These are phyloP conservation scores for Shargacucullia verbasci DNA, from an alignment of 2,888 invertebrate genomes.

Conservation along the genomic window DNA sequence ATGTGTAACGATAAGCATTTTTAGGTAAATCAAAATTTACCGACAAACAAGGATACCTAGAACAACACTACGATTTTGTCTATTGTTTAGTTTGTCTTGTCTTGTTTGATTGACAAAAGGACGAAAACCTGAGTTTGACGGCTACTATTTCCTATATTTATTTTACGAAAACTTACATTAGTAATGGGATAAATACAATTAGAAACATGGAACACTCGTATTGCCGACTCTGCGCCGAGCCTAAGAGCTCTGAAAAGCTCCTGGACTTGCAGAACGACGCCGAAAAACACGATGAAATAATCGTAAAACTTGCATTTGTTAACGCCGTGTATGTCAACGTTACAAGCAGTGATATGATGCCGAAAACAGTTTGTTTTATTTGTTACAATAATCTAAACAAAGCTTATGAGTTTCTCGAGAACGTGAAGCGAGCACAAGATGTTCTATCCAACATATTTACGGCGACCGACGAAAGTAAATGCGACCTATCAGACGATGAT, in stretches of 20 bases:
- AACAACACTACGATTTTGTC: conserved; percentile 1
- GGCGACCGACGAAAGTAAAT: conserved; percentile 58
- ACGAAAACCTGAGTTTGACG: conserved; percentile 44
- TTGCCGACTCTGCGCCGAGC: conserved; percentile 45
- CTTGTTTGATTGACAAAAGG: conserved; percentile 57
- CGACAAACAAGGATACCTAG: not conserved
- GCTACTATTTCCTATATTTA: conserved; percentile 48
- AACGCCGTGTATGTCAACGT: conserved; percentile 80
- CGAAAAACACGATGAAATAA: conserved; percentile 37
- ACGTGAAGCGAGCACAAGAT: conserved; percentile 45
- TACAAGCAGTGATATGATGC: conserved; percentile 56
- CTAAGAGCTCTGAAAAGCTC: conserved; percentile 46
- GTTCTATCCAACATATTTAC: conserved; percentile 66
- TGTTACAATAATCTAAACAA: conserved; percentile 41
- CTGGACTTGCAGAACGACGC: conserved; percentile 33
- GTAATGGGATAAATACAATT: conserved; percentile 54
- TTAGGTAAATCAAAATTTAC: not conserved
- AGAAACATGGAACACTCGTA: conserved; percentile 64
- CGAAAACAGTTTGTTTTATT: conserved; percentile 48
- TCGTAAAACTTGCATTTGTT: conserved; percentile 61
- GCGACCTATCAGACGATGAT: conserved; percentile 72
- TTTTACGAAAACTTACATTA: conserved; percentile 31
- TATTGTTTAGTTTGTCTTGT: conserved; percentile 18
- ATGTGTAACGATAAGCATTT: not conserved
- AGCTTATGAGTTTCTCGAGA: conserved; percentile 43